Evolutionary conservation across 2,797 vertebrate species (phyloP).

Genomic region (Ciconia nigra): DNA sequence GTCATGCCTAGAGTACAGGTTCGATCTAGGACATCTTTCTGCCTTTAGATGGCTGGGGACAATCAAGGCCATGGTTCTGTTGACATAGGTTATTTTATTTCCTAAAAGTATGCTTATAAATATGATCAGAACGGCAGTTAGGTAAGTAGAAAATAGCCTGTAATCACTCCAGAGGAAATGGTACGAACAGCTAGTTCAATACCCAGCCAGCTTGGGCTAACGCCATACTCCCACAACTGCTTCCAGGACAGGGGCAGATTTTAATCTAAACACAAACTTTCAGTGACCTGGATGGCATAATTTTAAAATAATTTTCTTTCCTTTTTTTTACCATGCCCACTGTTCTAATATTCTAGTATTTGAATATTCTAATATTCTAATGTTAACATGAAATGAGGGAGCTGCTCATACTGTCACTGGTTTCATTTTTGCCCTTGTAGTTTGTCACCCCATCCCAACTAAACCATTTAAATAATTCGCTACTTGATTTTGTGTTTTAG

Average conservation of each 20-base stretch:
- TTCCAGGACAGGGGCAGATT: background rate
- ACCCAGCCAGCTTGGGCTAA: background rate
- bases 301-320: background rate
- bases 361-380: background rate
- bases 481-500: background rate
- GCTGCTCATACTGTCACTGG: background rate
- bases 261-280: background rate
- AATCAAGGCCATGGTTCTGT: accelerated
- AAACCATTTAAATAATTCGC: background rate
- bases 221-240: background rate
- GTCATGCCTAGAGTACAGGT: background rate
- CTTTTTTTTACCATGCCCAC: background rate
- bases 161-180: background rate
- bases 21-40: background rate
- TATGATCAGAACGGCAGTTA: background rate
- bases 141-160: background rate
- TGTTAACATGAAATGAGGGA: background rate
- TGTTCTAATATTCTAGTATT: background rate
- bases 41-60: background rate
- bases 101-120: background rate
- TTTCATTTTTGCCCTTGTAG: background rate
- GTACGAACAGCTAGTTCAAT: background rate
- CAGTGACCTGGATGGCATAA: background rate
- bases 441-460: background rate
- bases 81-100: background rate